These are phyloP conservation scores for Crematogaster levior DNA, from an alignment of 2,888 invertebrate species.

Conservation along the genomic window DNA sequence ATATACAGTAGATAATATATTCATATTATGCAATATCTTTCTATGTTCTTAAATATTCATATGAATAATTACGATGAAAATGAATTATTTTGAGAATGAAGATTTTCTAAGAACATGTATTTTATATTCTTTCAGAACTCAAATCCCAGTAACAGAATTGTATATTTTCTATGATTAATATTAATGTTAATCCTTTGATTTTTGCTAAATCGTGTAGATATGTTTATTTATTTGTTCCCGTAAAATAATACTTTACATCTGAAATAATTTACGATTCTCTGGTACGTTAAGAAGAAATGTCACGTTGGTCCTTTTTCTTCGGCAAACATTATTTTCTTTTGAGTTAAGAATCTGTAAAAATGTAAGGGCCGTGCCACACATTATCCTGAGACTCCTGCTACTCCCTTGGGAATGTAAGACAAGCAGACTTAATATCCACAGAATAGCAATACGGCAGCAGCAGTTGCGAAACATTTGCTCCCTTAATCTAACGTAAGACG, in stretches of 20 bases:
- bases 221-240: background rate
- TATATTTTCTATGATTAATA: background rate
- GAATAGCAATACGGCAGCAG: constrained; percentile 47
- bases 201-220: background rate
- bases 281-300: background rate
- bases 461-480: constrained; percentile 38
- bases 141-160: background rate
- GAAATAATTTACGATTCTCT: constrained; percentile 1
- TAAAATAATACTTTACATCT: background rate
- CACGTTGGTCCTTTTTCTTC: background rate
- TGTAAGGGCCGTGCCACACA: no score
- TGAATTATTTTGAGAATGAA: background rate
- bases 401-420: constrained; percentile 42
- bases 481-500: constrained; percentile 56
- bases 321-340: constrained; percentile 25
- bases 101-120: background rate
- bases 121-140: background rate
- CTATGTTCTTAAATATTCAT: background rate
- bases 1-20: background rate
- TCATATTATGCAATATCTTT: background rate
- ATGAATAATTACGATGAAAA: background rate
- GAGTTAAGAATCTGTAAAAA: constrained; percentile 39
- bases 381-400: constrained; percentile 14
- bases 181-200: background rate
- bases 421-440: constrained; percentile 34